Evolutionary conservation across 1,140 invertebrate genomes (phyloP).

Genomic region (Thaumatotibia leucotreta): DNA sequence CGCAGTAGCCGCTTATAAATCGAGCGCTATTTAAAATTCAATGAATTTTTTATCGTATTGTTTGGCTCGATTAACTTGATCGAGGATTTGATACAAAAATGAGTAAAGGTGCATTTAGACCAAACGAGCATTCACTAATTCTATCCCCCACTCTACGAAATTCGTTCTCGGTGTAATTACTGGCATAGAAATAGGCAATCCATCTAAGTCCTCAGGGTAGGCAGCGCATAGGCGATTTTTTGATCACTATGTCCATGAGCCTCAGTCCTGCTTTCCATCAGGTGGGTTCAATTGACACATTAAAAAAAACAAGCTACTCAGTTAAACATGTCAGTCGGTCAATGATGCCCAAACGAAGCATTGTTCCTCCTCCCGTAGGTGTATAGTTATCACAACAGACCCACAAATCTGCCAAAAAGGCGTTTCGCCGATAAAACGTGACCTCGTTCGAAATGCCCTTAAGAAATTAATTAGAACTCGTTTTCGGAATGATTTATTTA

Average conservation of each 20-base stretch:
- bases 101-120: neutral
- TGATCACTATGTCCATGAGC: neutral
- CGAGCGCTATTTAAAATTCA: neutral
- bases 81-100: neutral
- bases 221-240: too few relatives aligned
- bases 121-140: too few relatives aligned
- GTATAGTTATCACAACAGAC: neutral
- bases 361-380: neutral
- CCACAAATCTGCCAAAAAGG: neutral
- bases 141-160: too few relatives aligned
- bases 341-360: neutral
- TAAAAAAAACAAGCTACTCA: neutral
- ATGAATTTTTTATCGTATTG: neutral
- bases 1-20: neutral
- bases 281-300: too few relatives aligned
- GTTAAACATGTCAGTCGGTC: neutral
- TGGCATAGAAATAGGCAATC: too few relatives aligned
- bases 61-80: neutral
- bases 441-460: neutral
- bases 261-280: too few relatives aligned
- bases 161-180: too few relatives aligned
- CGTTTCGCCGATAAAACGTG: neutral
- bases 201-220: too few relatives aligned
- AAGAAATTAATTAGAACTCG: neutral
- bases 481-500: neutral